Evolutionary conservation across 2,797 vertebrate species (phyloP).

Genomic region (Microchirus variegatus): DNA sequence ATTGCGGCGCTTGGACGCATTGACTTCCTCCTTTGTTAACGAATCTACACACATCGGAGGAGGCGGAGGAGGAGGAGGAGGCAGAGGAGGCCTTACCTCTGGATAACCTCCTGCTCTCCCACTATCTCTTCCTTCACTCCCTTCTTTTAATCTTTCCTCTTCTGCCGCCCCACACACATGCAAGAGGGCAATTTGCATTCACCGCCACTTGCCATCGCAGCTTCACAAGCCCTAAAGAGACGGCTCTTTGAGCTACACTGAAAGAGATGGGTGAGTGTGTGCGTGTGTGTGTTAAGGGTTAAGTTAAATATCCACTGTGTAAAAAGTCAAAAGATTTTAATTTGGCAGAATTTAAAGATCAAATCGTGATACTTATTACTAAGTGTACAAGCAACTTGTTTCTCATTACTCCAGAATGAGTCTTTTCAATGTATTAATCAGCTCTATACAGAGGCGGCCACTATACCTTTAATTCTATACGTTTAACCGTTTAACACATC

Average conservation of each 20-base stretch:
- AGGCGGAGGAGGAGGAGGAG: background rate
- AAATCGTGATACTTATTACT: no score
- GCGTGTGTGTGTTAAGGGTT: conserved; percentile 12
- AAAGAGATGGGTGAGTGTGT: conserved; percentile 56
- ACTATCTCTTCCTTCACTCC: conserved; percentile 2
- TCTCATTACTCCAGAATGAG: no score
- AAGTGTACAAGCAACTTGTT: no score
- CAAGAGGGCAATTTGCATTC: conserved; percentile 78
- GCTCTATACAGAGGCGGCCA: no score
- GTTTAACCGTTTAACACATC: no score
- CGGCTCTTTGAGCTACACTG: conserved; percentile 74
- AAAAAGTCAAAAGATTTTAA: no score
- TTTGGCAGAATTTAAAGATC: no score
- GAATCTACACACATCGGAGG: conserved; percentile 26
- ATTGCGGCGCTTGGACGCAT: conserved; percentile 10
- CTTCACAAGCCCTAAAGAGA: conserved; percentile 80
- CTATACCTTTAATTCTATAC: no score
- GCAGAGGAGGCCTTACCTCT: conserved; percentile 48
- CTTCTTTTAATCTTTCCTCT: background rate
- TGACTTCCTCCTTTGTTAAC: conserved; percentile 13
- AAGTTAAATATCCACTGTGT: no score
- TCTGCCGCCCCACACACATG: background rate
- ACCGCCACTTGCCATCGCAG: conserved; percentile 71
- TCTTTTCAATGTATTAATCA: no score
- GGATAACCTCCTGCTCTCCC: conserved; percentile 57